Evolutionary conservation across 2,888 invertebrate species (phyloP).

Genomic region (Rhagonycha fulva): DNA sequence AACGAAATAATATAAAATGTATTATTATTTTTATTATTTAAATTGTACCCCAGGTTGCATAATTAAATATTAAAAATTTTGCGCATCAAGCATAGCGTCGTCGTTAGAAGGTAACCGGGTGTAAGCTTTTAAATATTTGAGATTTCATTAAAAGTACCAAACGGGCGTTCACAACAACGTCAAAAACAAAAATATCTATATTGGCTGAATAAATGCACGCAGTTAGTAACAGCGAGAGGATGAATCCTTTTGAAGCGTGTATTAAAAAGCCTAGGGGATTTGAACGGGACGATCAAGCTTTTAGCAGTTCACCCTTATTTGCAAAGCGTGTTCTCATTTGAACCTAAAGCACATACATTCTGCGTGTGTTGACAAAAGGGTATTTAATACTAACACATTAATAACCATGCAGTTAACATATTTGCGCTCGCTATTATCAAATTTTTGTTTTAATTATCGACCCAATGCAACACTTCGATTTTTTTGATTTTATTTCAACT

Average conservation of each 20-base stretch:
- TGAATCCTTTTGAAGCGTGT: conserved; percentile 25
- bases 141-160: neutral
- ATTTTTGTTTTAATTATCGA: neutral
- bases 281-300: conserved; percentile 23
- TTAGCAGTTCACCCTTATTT: conserved; percentile 24
- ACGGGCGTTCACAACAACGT: neutral
- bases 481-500: neutral
- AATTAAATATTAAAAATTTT: neutral
- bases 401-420: neutral
- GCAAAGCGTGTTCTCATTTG: conserved; percentile 20
- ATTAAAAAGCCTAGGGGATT: conserved; percentile 24
- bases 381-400: neutral
- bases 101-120: neutral
- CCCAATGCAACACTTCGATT: neutral
- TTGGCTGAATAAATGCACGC: conserved; percentile 16
- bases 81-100: neutral
- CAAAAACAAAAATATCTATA: conserved; percentile 1
- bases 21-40: neutral
- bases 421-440: neutral
- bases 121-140: neutral
- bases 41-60: neutral
- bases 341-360: conserved; percentile 8
- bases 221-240: conserved; percentile 21
- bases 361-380: conserved; percentile 1
- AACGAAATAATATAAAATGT: neutral